These are phyloP conservation scores for Psococerastis gibbosa DNA, from an alignment of 2,888 invertebrate genomes.

Conservation along the genomic window DNA sequence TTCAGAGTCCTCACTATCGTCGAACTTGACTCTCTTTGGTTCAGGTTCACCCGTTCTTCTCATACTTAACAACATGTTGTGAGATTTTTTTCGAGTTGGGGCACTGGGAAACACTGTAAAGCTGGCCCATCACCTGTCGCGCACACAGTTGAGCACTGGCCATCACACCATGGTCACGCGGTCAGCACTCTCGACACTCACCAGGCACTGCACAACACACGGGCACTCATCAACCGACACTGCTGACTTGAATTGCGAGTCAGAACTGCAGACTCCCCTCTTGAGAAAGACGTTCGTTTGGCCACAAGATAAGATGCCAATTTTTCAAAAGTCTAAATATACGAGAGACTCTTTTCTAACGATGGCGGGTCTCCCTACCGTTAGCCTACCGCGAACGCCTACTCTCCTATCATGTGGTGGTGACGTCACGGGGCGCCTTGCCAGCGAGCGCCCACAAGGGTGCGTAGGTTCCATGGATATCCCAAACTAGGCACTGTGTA, in stretches of 20 bases:
- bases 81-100: neutral
- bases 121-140: neutral
- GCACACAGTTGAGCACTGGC: neutral
- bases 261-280: neutral
- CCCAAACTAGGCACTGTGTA: too few relatives aligned
- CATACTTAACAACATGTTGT: conserved; percentile 9
- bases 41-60: conserved; percentile 8
- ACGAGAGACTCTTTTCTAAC: too few relatives aligned
- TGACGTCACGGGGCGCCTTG: conserved; percentile 9
- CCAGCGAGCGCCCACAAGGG: neutral
- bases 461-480: conserved; percentile 9
- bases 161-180: neutral
- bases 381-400: conserved; percentile 8
- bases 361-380: conserved; percentile 4
- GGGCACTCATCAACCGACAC: too few relatives aligned
- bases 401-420: conserved; percentile 1
- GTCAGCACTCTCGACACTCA: too few relatives aligned
- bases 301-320: too few relatives aligned
- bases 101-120: neutral
- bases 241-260: neutral
- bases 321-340: too few relatives aligned
- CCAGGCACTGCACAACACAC: too few relatives aligned
- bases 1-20: neutral
- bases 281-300: neutral
- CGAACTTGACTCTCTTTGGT: conserved; percentile 6